These are phyloP conservation scores for Pseudopodoces humilis DNA, from an alignment of 2,113 vertebrate genomes.

Conservation along the genomic window DNA sequence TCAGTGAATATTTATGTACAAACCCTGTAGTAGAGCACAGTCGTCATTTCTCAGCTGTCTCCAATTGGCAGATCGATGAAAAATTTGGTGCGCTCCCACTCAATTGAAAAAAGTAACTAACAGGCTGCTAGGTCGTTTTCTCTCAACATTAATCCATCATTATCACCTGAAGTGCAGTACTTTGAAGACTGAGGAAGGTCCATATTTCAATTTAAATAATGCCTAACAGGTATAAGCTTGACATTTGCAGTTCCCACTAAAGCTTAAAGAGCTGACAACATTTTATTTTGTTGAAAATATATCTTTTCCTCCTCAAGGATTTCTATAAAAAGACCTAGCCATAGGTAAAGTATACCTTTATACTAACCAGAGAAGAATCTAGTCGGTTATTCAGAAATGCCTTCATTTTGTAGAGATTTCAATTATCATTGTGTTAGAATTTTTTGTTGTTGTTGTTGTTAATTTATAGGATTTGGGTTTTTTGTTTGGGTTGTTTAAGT, in stretches of 20 bases:
- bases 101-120: conserved; percentile 65
- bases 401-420: neutral
- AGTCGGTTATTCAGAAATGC: neutral
- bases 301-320: conserved; percentile 7
- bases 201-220: conserved; percentile 74
- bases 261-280: conserved; percentile 63
- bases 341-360: neutral
- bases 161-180: conserved; percentile 69
- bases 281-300: conserved; percentile 53
- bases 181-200: conserved; percentile 68
- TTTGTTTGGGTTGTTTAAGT: neutral
- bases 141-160: conserved; percentile 72
- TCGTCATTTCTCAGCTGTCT: conserved; percentile 70
- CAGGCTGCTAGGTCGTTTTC: conserved; percentile 66
- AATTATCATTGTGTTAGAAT: neutral
- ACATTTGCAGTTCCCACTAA: conserved; percentile 65
- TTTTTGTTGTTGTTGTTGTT: neutral
- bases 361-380: neutral
- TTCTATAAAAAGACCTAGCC: neutral
- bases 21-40: conserved; percentile 19
- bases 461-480: neutral
- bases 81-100: conserved; percentile 68
- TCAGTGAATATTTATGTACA: conserved; percentile 51
- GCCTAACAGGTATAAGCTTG: conserved; percentile 68
- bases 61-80: conserved; percentile 69